Evolutionary conservation across 1,140 invertebrate species (phyloP), one percentile per base, ranked within the genome.

Genomic region (Choristoneura fumiferana): DNA sequence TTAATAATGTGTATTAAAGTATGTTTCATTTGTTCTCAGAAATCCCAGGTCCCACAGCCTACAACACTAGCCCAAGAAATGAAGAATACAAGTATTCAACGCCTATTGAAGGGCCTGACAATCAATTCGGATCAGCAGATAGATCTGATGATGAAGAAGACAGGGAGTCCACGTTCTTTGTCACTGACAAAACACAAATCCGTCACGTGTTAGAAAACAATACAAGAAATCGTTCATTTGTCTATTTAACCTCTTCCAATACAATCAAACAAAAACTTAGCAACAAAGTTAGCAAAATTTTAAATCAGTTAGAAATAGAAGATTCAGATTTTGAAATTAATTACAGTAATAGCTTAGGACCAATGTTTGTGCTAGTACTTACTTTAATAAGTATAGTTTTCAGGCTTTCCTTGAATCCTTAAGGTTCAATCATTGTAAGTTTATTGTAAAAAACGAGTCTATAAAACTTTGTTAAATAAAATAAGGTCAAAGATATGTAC

Each of bases 91-190:
- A 74, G 14, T 84, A 78, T 61, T 81, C 81, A 4, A 84, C 86
- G 8, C 77, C 84, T 0, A 71, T 85, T 34, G 83, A 87, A 67
- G 81, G 80, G 0, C 78, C 80, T 6, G 86, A 86, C 52, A 81
- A 89, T 56, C 81, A 89, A 45, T 87, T 84, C 38, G 86, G 83
- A 0, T 86, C 84, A 1, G 86, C 84, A 5, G 86, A 89, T 15
- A 71, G 71, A 10, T 76, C 81, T 12, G 86, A 89, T 18, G 86
- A 87, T 54, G 86, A 89, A 74, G 86, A 89, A 22, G 84, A 88
- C 14, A 73, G 39, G 6, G 80, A 84, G 56, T 37, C 64, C 4
- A 57, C 57, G 4, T 71, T 63, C 4, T 75, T 83, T 17, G 43
- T 57, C 9, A 54, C 69, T 22, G 64, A 72, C 37, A 53, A 53